Conservation (phyloP, 2,797 vertebrate genomes). For the Neopelma chrysocephalum region DNA sequence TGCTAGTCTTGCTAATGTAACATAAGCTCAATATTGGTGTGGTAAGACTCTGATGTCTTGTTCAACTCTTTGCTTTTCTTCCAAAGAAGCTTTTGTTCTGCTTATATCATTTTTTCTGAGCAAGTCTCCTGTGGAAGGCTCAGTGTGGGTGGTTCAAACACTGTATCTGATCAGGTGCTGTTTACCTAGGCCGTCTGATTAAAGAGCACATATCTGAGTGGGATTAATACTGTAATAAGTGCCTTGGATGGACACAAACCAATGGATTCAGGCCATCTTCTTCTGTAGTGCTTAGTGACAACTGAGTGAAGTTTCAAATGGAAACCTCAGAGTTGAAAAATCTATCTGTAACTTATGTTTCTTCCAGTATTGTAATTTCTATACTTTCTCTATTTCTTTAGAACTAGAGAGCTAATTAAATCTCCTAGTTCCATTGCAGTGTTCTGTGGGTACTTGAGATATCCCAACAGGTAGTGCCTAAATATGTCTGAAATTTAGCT, state of each 20-base stretch:
- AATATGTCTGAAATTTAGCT: not conserved
- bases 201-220: not conserved
- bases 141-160: not conserved
- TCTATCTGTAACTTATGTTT: not conserved
- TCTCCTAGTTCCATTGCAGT: not conserved
- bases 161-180: not conserved
- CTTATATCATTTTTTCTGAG: not conserved
- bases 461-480: not conserved
- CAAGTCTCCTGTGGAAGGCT: not conserved
- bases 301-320: not conserved
- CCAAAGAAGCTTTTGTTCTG: not conserved
- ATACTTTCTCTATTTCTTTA: not conserved
- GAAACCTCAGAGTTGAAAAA: not conserved
- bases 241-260: not conserved
- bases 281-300: not conserved
- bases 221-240: not conserved
- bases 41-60: not conserved
- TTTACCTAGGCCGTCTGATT: not conserved
- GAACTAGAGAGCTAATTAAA: not conserved
- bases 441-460: not conserved
- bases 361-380: not conserved
- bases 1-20: not conserved
- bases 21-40: not conserved
- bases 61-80: not conserved
- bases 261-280: not conserved